These are phyloP conservation scores for Helostoma temminkii DNA, from an alignment of 2,797 vertebrate genomes.

Conservation along the genomic window DNA sequence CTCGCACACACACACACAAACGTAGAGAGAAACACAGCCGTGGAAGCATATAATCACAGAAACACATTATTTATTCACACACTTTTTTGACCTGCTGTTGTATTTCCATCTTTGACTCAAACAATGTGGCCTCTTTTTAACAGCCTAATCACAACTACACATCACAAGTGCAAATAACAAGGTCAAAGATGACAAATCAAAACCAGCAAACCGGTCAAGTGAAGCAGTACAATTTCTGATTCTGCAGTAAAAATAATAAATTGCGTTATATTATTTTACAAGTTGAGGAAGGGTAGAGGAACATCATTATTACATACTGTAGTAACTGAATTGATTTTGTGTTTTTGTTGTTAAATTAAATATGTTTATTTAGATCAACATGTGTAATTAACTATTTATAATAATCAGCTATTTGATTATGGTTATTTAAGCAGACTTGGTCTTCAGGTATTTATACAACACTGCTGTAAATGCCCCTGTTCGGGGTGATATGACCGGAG, in stretches of 20 bases:
- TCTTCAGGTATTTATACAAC: background rate
- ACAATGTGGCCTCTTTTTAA: conserved; percentile 15
- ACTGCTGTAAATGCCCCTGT: background rate
- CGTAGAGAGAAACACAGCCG: background rate
- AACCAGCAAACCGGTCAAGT: conserved; percentile 1
- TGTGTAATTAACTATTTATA: too few species aligned
- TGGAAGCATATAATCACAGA: background rate
- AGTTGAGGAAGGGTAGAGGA: too few species aligned
- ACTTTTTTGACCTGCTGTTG: conserved; percentile 25
- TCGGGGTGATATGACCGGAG: background rate
- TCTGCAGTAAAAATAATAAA: background rate
- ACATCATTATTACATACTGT: too few species aligned
- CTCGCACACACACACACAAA: background rate
- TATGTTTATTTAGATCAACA: too few species aligned
- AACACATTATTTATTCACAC: conserved; percentile 32
- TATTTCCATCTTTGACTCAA: conserved; percentile 35
- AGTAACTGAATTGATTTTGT: background rate
- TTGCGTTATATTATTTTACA: background rate
- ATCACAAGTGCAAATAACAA: conserved; percentile 22
- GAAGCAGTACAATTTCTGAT: background rate
- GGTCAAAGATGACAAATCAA: conserved; percentile 21
- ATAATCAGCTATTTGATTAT: background rate
- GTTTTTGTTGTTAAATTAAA: background rate
- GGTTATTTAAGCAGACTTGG: background rate
- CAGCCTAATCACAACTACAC: conserved; percentile 20